Evolutionary conservation across 2,113 vertebrate species (phyloP).

Genomic region (Cygnus buccinator): DNA sequence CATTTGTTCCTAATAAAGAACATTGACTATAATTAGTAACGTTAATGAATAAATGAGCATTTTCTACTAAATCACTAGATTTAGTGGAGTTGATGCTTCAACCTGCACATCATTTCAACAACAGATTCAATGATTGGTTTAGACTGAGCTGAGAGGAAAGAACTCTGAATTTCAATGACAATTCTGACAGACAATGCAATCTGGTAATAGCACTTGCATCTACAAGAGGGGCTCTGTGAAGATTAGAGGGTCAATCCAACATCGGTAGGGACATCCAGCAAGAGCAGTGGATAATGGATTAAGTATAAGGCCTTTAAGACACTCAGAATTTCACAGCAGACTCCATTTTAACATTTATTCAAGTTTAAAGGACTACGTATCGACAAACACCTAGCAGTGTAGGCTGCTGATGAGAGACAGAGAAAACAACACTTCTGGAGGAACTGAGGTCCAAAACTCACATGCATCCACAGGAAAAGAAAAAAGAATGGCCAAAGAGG

Average conservation of each 20-base stretch:
- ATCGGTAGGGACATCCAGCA: not conserved
- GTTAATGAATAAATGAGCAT: not conserved
- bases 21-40: not conserved
- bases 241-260: not conserved
- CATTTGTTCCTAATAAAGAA: conserved; percentile 89
- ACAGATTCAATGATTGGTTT: not conserved
- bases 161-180: not conserved
- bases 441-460: too few relatives aligned
- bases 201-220: not conserved
- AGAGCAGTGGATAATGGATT: not conserved
- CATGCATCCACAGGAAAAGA: too few relatives aligned
- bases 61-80: not conserved
- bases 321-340: not conserved
- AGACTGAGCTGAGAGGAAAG: not conserved
- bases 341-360: too few relatives aligned
- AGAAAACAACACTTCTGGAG: too few relatives aligned
- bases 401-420: too few relatives aligned
- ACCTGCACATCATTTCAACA: not conserved
- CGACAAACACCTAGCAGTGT: too few relatives aligned
- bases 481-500: too few relatives aligned
- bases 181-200: not conserved
- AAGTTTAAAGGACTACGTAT: too few relatives aligned
- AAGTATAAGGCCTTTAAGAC: fast-evolving
- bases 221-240: not conserved
- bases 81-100: not conserved